Conservation (phyloP, 2,888 invertebrate genomes). For the Archips crataeganus region DNA sequence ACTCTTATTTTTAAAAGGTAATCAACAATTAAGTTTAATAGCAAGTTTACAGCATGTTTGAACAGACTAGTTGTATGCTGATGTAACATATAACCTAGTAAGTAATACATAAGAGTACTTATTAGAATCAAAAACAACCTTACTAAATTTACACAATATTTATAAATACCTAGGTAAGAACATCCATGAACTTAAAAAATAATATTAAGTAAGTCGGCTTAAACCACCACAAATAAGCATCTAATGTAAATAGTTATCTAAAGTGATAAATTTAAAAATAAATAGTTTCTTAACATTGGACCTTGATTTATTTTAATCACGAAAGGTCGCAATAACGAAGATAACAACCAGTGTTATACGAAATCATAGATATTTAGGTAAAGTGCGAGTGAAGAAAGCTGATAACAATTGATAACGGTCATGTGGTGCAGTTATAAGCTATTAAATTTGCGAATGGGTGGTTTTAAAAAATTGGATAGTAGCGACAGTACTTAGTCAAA, state of each 20-base stretch:
- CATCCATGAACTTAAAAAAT: background rate
- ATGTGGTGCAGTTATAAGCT: background rate
- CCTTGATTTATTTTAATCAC: slow-evolving; percentile 22
- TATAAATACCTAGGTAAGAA: no score
- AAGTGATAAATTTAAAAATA: background rate
- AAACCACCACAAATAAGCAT: background rate
- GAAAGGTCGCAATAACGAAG: slow-evolving; percentile 30
- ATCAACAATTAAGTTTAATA: background rate
- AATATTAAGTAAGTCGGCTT: background rate
- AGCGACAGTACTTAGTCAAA: no score
- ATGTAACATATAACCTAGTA: no score
- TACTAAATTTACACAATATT: no score
- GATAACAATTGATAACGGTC: slow-evolving; percentile 18
- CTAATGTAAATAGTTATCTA: background rate
- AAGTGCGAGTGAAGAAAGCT: slow-evolving; percentile 11
- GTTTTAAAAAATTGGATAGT: no score
- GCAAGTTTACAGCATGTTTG: background rate
- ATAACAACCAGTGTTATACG: slow-evolving; percentile 27
- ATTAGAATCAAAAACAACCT: no score
- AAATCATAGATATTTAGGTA: slow-evolving; percentile 19
- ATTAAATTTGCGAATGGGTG: background rate
- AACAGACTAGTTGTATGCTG: background rate
- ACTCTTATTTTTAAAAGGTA: no score
- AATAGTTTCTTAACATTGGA: background rate
- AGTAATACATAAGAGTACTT: no score